Evolutionary conservation across 2,797 vertebrate genomes (phyloP).

Genomic region (Acanthornis magna): DNA sequence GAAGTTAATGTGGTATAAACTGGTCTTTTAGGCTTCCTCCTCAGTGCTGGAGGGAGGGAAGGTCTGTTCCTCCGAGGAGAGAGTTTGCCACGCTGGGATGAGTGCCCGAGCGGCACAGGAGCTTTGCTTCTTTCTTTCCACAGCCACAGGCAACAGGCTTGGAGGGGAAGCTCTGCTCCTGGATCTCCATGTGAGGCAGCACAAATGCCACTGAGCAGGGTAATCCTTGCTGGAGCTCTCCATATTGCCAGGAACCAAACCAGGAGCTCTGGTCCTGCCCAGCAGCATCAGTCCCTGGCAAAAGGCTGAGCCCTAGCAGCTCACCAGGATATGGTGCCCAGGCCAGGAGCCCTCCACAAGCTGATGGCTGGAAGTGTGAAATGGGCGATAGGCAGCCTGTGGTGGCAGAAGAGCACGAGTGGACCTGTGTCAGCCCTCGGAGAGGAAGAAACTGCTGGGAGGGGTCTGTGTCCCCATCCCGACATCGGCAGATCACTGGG

Average conservation of each 20-base stretch:
- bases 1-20: background rate
- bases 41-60: background rate
- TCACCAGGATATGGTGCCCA: rapidly evolving
- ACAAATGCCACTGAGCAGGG: rapidly evolving
- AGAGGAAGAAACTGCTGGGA: background rate
- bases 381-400: background rate
- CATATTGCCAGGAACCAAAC: background rate
- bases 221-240: background rate
- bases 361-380: background rate
- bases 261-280: background rate
- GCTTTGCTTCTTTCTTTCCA: background rate
- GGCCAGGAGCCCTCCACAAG: background rate
- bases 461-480: rapidly evolving
- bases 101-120: rapidly evolving
- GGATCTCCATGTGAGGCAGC: background rate
- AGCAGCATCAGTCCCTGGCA: background rate
- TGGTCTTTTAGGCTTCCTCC: background rate
- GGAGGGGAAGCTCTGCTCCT: background rate
- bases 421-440: background rate
- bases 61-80: background rate
- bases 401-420: background rate
- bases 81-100: background rate
- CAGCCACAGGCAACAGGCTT: background rate
- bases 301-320: background rate
- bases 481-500: rapidly evolving